phyloP scores from a whole-genome alignment of 2,888 invertebrate species.

The Scaptomyza cyrtandrae region DNA sequence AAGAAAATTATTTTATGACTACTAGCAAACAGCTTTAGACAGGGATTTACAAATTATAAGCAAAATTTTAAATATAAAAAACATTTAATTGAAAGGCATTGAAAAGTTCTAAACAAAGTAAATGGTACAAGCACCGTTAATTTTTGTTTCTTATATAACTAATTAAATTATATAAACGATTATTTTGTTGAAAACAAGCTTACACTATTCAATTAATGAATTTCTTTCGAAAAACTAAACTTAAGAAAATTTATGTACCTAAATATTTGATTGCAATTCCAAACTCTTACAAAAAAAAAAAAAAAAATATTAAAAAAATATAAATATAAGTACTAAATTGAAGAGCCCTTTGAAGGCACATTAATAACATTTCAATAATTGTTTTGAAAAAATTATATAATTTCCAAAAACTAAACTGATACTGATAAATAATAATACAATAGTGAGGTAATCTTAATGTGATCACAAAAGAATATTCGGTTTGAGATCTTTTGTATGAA shows the following conservation, averaged over 20 bases:
- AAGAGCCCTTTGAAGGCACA: neutral
- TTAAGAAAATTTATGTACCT: conserved; percentile 41
- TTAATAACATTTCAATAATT: neutral
- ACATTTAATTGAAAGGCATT: conserved; percentile 39
- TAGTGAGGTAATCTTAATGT: neutral
- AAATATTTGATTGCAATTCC: conserved; percentile 29
- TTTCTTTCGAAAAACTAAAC: conserved; percentile 41
- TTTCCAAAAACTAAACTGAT: neutral
- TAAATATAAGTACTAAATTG: neutral
- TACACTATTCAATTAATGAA: conserved; percentile 29
- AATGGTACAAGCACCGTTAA: conserved; percentile 50
- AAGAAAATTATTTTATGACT: conserved; percentile 50
- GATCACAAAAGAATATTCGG: conserved; percentile 11
- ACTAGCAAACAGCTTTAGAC: conserved; percentile 68
- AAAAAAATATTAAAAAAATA: neutral
- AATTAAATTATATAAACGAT: conserved; percentile 27
- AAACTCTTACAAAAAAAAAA: conserved; percentile 9
- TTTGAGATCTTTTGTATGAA: too few relatives aligned
- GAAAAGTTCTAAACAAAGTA: conserved; percentile 41
- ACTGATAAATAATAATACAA: neutral
- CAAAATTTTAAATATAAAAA: conserved; percentile 42
- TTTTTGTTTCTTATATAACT: conserved; percentile 42
- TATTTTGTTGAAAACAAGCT: conserved; percentile 39
- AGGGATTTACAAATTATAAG: conserved; percentile 70
- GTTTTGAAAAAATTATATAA: conserved; percentile 13